Evolutionary conservation across 2,888 invertebrate genomes (phyloP).

Genomic region (Anthoptus insignis): DNA sequence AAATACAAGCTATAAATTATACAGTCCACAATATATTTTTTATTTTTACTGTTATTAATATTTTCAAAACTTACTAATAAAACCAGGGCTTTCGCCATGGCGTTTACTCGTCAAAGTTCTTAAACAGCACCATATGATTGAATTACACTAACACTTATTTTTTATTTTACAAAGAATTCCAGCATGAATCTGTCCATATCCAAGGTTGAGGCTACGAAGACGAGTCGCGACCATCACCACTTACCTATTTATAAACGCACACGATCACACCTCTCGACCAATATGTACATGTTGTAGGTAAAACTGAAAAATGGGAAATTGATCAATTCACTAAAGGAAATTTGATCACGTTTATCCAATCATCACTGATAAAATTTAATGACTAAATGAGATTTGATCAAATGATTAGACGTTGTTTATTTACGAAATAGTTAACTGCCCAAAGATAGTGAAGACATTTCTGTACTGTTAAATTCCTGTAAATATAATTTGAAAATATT

Average conservation of each 20-base stretch:
- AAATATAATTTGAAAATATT: too few relatives aligned
- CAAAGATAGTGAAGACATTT: too few relatives aligned
- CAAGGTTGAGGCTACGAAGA: conserved; percentile 80
- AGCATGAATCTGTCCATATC: conserved; percentile 70
- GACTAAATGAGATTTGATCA: too few relatives aligned
- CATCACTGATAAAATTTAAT: too few relatives aligned
- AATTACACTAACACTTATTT: conserved; percentile 50
- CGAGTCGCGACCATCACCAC: conserved; percentile 66
- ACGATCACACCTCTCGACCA: conserved; percentile 61
- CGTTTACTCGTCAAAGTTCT: conserved; percentile 44
- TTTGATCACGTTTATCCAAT: too few relatives aligned
- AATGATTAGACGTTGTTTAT: too few relatives aligned
- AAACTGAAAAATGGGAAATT: too few relatives aligned
- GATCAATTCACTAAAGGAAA: too few relatives aligned
- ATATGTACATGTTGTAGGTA: conserved; percentile 35
- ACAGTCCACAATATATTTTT: too few relatives aligned
- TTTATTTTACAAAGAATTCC: conserved; percentile 48
- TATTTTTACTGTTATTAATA: neutral
- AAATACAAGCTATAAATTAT: too few relatives aligned
- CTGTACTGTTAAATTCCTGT: too few relatives aligned
- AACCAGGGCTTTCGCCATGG: conserved; percentile 69
- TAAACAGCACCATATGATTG: conserved; percentile 44
- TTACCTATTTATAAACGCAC: conserved; percentile 82
- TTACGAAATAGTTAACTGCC: too few relatives aligned
- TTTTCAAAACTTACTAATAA: conserved; percentile 62